Evolutionary conservation across 2,888 invertebrate genomes (phyloP).

Genomic region (Agonopterix heracliana): DNA sequence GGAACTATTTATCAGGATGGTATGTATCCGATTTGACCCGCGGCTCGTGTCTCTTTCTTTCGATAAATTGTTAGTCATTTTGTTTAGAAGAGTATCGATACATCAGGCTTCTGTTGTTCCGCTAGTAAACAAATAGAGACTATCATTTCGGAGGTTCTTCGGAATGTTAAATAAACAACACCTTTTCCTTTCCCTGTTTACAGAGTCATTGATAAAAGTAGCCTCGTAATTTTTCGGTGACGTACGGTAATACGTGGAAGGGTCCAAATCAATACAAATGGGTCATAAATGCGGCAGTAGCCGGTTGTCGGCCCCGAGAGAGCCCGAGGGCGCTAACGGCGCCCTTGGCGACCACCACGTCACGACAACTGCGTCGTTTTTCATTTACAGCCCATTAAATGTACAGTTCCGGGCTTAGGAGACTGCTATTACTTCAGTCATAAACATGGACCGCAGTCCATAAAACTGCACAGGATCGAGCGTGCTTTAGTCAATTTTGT

Average conservation of each 20-base stretch:
- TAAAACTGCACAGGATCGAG: slow-evolving; percentile 16
- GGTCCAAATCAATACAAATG: slow-evolving; percentile 26
- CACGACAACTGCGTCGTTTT: slow-evolving; percentile 45
- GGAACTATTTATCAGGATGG: slow-evolving; percentile 45
- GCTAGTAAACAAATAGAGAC: not conserved
- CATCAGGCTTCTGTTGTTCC: slow-evolving; percentile 16
- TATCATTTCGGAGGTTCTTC: too few species aligned
- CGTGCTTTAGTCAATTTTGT: too few species aligned
- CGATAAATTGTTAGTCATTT: slow-evolving; percentile 38
- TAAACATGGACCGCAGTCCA: slow-evolving; percentile 40
- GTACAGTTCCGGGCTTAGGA: slow-evolving; percentile 37
- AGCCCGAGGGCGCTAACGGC: slow-evolving; percentile 17
- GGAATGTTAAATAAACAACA: too few species aligned
- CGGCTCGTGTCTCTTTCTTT: slow-evolving; percentile 3
- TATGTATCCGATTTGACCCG: slow-evolving; percentile 40
- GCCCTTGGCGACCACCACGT: slow-evolving; percentile 26
- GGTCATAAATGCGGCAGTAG: slow-evolving; percentile 33
- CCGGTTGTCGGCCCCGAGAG: slow-evolving; percentile 15
- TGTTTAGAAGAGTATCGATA: slow-evolving; percentile 3
- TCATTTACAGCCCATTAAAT: slow-evolving; percentile 61
- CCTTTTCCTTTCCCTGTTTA: too few species aligned
- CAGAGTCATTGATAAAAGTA: not conserved
- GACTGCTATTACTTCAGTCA: slow-evolving; percentile 42
- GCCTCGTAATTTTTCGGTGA: not conserved
- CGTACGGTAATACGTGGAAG: slow-evolving; percentile 4